These are phyloP conservation scores for Apolygus lucorum DNA, from an alignment of 1,140 invertebrate species.

Conservation along the genomic window DNA sequence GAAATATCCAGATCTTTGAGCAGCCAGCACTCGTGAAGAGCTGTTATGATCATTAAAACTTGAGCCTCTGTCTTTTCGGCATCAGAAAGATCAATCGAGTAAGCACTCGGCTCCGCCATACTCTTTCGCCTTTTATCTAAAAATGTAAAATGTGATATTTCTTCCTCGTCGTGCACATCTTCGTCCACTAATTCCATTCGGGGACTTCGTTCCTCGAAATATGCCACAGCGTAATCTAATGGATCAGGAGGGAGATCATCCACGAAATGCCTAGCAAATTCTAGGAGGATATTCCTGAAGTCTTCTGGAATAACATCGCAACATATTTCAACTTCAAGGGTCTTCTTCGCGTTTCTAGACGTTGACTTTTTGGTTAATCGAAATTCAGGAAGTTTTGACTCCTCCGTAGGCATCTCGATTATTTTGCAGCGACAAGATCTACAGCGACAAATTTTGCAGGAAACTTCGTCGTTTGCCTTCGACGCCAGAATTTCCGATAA, in stretches of 20 bases:
- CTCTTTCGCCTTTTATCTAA: background rate
- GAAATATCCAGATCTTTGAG: background rate
- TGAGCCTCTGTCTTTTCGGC: background rate
- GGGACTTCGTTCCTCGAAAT: background rate
- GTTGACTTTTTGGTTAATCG: background rate
- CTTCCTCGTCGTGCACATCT: background rate
- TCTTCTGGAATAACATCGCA: background rate
- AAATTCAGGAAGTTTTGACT: background rate
- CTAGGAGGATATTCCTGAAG: background rate
- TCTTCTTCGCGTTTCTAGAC: background rate
- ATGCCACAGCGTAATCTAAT: background rate
- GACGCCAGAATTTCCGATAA: background rate
- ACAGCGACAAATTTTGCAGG: background rate
- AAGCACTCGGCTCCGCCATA: background rate
- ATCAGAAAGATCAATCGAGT: background rate
- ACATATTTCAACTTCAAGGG: background rate
- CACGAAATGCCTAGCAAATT: background rate
- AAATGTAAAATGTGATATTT: too few relatives aligned
- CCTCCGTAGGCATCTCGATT: background rate
- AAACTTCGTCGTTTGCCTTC: background rate
- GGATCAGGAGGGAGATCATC: background rate
- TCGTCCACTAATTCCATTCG: background rate
- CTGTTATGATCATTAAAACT: background rate
- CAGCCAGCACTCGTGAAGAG: background rate
- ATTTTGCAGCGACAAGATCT: background rate